Evolutionary conservation across 2,888 invertebrate genomes (phyloP).

Genomic region (Neoascia interrupta): DNA sequence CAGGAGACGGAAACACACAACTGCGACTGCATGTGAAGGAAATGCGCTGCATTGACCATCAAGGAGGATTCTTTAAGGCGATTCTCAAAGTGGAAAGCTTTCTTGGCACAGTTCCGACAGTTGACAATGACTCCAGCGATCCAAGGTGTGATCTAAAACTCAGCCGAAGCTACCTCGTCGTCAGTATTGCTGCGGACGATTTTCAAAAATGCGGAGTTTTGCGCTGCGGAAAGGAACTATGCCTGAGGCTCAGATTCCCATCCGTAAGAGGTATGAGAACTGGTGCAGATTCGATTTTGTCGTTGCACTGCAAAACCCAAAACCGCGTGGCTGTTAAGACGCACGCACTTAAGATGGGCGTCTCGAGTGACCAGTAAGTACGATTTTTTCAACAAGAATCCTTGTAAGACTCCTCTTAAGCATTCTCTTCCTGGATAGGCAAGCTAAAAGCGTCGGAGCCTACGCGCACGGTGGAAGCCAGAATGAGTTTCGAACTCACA

Average conservation of each 20-base stretch:
- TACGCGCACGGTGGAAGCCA: constrained; percentile 82
- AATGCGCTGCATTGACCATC: constrained; percentile 76
- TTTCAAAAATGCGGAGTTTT: constrained; percentile 81
- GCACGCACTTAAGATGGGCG: constrained; percentile 79
- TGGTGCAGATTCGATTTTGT: constrained; percentile 81
- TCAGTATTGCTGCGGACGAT: constrained; percentile 80
- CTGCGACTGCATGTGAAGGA: constrained; percentile 76
- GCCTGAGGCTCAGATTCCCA: constrained; percentile 82
- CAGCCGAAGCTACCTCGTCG: constrained; percentile 74
- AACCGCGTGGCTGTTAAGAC: constrained; percentile 81
- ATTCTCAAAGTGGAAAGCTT: constrained; percentile 78
- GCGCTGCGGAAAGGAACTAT: constrained; percentile 81
- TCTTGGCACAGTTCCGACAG: constrained; percentile 76
- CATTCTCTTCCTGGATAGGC: constrained; percentile 70
- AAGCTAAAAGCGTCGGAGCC: constrained; percentile 76
- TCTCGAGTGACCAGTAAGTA: constrained; percentile 79
- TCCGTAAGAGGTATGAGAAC: constrained; percentile 81
- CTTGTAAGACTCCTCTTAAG: too few relatives aligned
- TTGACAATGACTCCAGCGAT: constrained; percentile 77
- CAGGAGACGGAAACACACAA: constrained; percentile 52
- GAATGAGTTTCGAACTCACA: constrained; percentile 81
- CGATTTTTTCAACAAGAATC: not conserved
- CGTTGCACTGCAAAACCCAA: constrained; percentile 82
- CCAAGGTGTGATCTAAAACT: constrained; percentile 75
- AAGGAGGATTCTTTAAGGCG: constrained; percentile 77